Evolutionary conservation across 2,797 vertebrate species (phyloP), one percentile per base, ranked within the genome.

Genomic region (Labeo calbasu): DNA sequence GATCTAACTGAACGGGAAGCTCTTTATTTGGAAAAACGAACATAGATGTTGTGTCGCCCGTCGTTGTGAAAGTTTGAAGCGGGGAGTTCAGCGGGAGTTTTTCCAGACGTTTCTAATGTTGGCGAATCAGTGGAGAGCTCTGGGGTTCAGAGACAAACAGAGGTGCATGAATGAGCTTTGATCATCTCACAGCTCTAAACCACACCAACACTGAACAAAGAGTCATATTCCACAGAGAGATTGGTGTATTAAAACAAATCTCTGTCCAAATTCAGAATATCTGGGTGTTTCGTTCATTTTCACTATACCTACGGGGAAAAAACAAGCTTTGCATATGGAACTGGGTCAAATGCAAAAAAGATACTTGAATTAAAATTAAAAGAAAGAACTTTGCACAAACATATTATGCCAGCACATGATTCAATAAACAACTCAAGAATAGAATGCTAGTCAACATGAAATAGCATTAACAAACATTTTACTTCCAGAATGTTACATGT

Each of bases 301-400:
- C 25, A 55, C 51, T 59, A 71, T 19, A 48, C 36, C 66, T 81
- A 25, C 10, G 1, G 66, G 79, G 32, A 6, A 21, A 23, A 71
- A 43, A 59, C n/a, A 53, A 2, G 21, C 32, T 79, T 28, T 51
- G 48, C 63, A 40, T 79, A 53, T 28, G 36, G 36, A 81, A 46
- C 36, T 71, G 43, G 79, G 79, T 81, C 66, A 71, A 81, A 70
- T 40, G 46, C 17, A 79, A 65, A 66, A 36, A 53, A 28, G 48
- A 65, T 23, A 28, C 46, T 72, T 15, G 8, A 9, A 71, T 23
- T 71, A 17, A 72, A 50, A 72, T 59, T 23, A 59, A 59, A 59
- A 11, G 46, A 72, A 72, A 48, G 7, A 71, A 72, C 23, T 72
- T 70, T 14, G n/a, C 50, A 28, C 50, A 73, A 73, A 36, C 32